Evolutionary conservation across 30 jellyfish, hydroid and myxozoan species (phyloP), one percentile per base, ranked within the genome.

Genomic region (Hydra vulgaris): DNA sequence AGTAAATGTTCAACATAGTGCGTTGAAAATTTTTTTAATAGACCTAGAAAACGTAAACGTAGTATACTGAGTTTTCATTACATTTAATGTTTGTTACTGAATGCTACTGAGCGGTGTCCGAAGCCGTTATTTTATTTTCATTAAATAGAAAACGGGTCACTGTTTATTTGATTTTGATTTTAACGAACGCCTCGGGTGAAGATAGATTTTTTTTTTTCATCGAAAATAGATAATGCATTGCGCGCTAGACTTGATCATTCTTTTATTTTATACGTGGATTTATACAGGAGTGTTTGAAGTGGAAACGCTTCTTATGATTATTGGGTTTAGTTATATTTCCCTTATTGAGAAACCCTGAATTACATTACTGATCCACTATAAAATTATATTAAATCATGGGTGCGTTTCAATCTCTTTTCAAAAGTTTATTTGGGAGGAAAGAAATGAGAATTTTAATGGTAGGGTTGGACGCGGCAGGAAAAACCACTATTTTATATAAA

Each of bases 381-480:
- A 26, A n/a, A 75, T 19, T 53, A 75, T 23, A 21, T 53, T 23
- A 78, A 23, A 78, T 23, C 27, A 73, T 80, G 87, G 87, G 87
- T n/a, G 84, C 74, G 17, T 80, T 80, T 27, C 87, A 80, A 80
- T 66, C 84, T 16, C 66, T 80, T 23, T 54, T 83, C 26, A 83
- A 74, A 25, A 77, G 83, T 66, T 20, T 93, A 21, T 87, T 88
- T 70, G 95, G 99, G 53, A 93, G 87, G 86, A 93, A 86, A 77
- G 96, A 93, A 78, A 88, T 88, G 96, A 70, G 99, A 73, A 93
- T 94, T 71, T 89, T 94, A 21, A 88, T 88, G 97, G 96, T 95
- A 27, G 99, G 99, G 8, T 78, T 95, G 84, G 99, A 95, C 76
- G 97, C 97, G 25, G 99, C 99, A 52, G 99, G 99, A 53, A 95